Conservation (phyloP, 2,888 invertebrate species). For the Tiliacea aurago region DNA sequence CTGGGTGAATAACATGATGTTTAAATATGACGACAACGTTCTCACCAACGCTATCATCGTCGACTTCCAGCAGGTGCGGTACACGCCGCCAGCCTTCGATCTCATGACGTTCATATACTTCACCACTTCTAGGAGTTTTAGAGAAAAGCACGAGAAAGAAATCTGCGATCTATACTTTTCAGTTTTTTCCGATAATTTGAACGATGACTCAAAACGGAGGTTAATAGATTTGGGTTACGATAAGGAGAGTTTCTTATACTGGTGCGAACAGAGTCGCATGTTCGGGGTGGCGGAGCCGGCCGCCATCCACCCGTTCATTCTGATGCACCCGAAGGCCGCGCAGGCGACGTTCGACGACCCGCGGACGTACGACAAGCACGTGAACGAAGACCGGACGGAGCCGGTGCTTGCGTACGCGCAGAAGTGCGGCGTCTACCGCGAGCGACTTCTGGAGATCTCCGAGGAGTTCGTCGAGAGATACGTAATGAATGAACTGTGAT, state of each 20-base stretch:
- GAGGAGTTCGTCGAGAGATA: slow-evolving; percentile 81
- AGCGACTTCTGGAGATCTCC: slow-evolving; percentile 72
- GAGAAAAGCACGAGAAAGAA: slow-evolving; percentile 72
- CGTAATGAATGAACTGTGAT: slow-evolving; percentile 38
- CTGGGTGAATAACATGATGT: slow-evolving; percentile 85
- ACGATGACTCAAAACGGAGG: slow-evolving; percentile 68
- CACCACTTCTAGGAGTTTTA: slow-evolving; percentile 76
- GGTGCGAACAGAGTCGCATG: slow-evolving; percentile 73
- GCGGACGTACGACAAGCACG: slow-evolving; percentile 65
- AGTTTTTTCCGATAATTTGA: slow-evolving; percentile 70
- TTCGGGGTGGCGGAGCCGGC: slow-evolving; percentile 69
- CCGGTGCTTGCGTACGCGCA: slow-evolving; percentile 71
- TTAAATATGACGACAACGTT: slow-evolving; percentile 73
- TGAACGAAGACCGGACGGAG: slow-evolving; percentile 68
- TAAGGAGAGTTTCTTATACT: slow-evolving; percentile 64
- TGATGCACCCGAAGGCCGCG: slow-evolving; percentile 73
- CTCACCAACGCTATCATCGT: slow-evolving; percentile 78
- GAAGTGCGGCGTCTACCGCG: slow-evolving; percentile 63
- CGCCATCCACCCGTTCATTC: slow-evolving; percentile 67
- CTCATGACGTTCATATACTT: slow-evolving; percentile 77
- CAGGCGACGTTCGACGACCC: slow-evolving; percentile 72
- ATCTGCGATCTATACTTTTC: slow-evolving; percentile 76
- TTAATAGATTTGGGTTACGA: slow-evolving; percentile 71
- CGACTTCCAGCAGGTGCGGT: slow-evolving; percentile 83
- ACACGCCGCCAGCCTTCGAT: slow-evolving; percentile 84